These are phyloP conservation scores for Desmophyllum pertusum DNA, from an alignment of 92 coral and sea anemone species.

Conservation along the genomic window DNA sequence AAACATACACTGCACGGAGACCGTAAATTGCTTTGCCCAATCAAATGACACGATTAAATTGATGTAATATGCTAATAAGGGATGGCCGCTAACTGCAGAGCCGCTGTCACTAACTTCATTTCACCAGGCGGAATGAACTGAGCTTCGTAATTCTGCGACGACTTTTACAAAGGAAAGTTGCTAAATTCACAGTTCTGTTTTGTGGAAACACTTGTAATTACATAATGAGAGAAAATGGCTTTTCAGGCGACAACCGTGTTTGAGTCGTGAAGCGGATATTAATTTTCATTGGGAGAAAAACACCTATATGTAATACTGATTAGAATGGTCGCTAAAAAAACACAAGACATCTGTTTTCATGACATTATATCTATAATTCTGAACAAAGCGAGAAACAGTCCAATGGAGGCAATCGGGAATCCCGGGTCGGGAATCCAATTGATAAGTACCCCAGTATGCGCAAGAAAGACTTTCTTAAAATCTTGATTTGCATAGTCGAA, in stretches of 20 bases:
- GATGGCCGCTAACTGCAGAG: not conserved
- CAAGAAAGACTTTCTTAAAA: not conserved
- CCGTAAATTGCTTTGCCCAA: not conserved
- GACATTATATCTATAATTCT: not conserved
- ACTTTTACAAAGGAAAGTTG: not conserved
- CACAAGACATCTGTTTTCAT: not conserved
- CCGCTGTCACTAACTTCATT: not conserved
- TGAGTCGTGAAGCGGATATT: conserved; percentile 18
- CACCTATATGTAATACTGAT: not conserved
- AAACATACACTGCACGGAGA: not conserved
- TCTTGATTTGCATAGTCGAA: not conserved
- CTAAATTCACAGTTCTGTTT: not conserved
- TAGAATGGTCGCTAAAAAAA: not conserved
- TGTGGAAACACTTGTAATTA: not conserved
- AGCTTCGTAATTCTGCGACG: not conserved
- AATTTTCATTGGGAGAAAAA: not conserved
- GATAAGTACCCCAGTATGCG: not conserved
- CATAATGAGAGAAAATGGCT: conserved; percentile 11
- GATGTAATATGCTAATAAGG: conserved; percentile 6
- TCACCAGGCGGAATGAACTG: not conserved
- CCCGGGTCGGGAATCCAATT: too few species aligned
- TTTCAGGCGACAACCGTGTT: not conserved
- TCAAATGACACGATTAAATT: not conserved
- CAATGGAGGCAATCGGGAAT: too few species aligned
- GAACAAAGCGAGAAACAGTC: not conserved